Evolutionary conservation across 2,888 invertebrate species (phyloP), one percentile per base, ranked within the genome.

Genomic region (Vandiemenella viatica): DNA sequence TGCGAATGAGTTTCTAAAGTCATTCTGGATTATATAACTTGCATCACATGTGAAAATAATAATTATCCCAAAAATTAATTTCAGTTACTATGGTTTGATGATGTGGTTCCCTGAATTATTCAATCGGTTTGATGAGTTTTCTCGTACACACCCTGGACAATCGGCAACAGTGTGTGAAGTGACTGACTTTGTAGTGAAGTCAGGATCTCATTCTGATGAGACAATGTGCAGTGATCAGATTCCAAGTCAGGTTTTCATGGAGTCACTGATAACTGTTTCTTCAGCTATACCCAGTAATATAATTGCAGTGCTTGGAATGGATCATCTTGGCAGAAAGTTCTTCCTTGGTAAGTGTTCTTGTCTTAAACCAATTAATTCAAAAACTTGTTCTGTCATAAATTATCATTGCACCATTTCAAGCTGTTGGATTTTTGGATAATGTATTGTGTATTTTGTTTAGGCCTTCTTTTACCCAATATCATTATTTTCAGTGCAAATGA

Each of bases 91-190:
- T 65, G 92, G 92, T 38, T 72, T 93, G 48, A 90, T 90, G 87
- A 89, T 93, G 87, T 93, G 93, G 93, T 91, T 92, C 69, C 92
- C 92, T 0, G 91, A 92, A 68, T 74, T 93, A 62, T 93, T 92
- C 69, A 87, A 85, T 65, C 82, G 91, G 43, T 88, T 87, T 65
- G 86, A 88, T 67, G 84, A 85, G 63, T 89, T 76, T 69, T 75
- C 79, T 45, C 72, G 75, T 46, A 69, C 72, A 23, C 77, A 83
- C 66, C 79, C 81, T 45, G 63, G 61, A 32, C 56, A 63, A 43
- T 58, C 60, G 26, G 77, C 68, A 5, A 62, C 65, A n/a, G 75
- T 58, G 70, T 87, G 87, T 62, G 68, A 77, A 53, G 87, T 88
- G 50, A 88, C 85, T 13, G 70, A 78, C 1, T 87, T 79, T 65